A percentile compares a stretch with the other conserved stretches of the same genome.
These are phyloP conservation scores for Apis cerana DNA, from an alignment of 1,140 invertebrate species.

Conservation along the genomic window DNA sequence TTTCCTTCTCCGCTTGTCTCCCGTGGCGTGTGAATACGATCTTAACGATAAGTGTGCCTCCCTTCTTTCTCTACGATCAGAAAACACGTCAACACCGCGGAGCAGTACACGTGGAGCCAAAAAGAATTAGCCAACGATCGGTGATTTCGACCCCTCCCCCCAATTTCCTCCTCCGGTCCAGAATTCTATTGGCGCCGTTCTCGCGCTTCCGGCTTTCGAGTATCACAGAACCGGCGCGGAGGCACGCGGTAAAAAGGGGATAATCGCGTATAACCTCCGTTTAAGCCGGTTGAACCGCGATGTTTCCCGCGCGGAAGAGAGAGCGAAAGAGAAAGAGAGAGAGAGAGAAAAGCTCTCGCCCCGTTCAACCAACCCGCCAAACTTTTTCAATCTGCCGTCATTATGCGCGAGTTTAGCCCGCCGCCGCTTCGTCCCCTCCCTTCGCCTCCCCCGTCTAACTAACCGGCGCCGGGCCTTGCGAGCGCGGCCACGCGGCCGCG, in stretches of 20 bases:
- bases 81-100: neutral
- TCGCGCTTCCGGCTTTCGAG: neutral
- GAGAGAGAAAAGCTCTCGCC: conserved; percentile 40
- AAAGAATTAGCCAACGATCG: neutral
- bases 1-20: neutral
- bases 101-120: neutral
- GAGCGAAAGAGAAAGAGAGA: conserved; percentile 46
- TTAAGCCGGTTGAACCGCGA: conserved; percentile 60
- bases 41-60: neutral
- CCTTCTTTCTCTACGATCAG: neutral
- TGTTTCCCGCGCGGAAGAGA: conserved; percentile 29
- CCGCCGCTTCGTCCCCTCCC: conserved; percentile 34
- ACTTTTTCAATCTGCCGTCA: conserved; percentile 78
- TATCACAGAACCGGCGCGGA: neutral
- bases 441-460: conserved; percentile 38
- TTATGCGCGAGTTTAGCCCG: conserved; percentile 69
- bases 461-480: neutral
- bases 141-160: too few relatives aligned
- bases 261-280: conserved; percentile 64
- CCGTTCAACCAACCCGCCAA: conserved; percentile 47
- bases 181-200: neutral
- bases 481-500: neutral
- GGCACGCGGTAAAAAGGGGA: conserved; percentile 33
- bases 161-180: too few relatives aligned
- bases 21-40: neutral